A percentile compares a stretch with the other conserved stretches of the same genome.
Conservation (phyloP, 2,888 invertebrate genomes). For the Sphinx pinastri region DNA sequence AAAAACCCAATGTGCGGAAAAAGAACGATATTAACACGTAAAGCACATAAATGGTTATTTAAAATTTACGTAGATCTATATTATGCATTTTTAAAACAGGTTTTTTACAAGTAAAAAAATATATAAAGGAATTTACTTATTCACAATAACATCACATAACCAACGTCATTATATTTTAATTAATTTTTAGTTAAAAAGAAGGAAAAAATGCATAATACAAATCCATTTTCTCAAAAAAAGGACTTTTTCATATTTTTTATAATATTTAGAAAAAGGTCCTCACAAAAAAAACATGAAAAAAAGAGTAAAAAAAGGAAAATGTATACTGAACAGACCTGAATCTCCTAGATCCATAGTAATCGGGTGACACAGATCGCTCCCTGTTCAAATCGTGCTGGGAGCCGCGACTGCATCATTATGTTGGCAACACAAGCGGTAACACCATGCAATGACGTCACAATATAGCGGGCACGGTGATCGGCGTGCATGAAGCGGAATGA, state of each 20-base stretch:
- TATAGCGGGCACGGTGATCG: conserved; percentile 59
- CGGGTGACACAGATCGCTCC: conserved; percentile 88
- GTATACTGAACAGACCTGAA: conserved; percentile 87
- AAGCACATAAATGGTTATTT: conserved; percentile 10
- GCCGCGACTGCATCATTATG: conserved; percentile 83
- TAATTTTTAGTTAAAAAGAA: background rate
- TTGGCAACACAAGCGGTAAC: conserved; percentile 56
- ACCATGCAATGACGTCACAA: conserved; percentile 80
- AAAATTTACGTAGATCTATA: background rate
- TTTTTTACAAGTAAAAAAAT: too few species aligned
- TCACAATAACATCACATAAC: background rate
- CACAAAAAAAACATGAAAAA: background rate
- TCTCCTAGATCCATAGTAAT: conserved; percentile 88
- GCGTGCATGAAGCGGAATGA: conserved; percentile 47
- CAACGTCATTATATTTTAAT: too few species aligned
- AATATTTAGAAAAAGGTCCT: background rate
- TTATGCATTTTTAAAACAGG: background rate
- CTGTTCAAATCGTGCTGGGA: conserved; percentile 89
- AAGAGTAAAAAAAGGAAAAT: background rate
- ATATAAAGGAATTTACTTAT: too few species aligned
- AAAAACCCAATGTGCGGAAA: background rate
- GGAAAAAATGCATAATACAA: background rate
- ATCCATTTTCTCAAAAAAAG: conserved; percentile 4
- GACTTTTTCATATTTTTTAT: background rate
- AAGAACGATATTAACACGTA: background rate